Evolutionary conservation across 2,888 invertebrate genomes (phyloP).

Genomic region (Netelia fuscicornis): DNA sequence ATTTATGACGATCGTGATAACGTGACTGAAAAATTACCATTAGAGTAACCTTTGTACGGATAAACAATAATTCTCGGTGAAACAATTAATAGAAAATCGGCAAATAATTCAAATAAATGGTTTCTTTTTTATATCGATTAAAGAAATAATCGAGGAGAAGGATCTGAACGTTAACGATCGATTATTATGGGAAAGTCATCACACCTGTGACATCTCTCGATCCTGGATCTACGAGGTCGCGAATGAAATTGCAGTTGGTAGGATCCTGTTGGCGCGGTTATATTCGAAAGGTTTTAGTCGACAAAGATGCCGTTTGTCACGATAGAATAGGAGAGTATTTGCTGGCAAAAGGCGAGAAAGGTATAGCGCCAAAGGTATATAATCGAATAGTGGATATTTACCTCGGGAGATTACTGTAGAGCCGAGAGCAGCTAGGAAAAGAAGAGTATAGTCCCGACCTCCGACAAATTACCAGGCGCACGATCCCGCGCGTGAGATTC

Average conservation of each 20-base stretch:
- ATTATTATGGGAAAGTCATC: constrained; percentile 63
- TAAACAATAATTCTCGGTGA: background rate
- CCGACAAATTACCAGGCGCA: constrained; percentile 72
- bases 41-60: background rate
- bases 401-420: constrained; percentile 45
- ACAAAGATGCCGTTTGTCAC: constrained; percentile 64
- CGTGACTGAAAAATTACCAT: too few relatives aligned
- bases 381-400: constrained; percentile 55
- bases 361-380: constrained; percentile 39
- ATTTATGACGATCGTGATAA: too few relatives aligned
- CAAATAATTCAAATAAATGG: background rate
- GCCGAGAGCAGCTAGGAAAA: constrained; percentile 48
- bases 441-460: constrained; percentile 67
- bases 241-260: constrained; percentile 11
- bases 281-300: constrained; percentile 49
- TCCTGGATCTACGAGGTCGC: constrained; percentile 37
- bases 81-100: background rate
- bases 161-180: constrained; percentile 53
- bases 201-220: constrained; percentile 45
- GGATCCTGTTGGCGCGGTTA: constrained; percentile 23
- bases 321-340: constrained; percentile 57
- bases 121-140: background rate
- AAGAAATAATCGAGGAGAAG: constrained; percentile 7
- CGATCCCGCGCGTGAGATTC: constrained; percentile 68
- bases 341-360: constrained; percentile 55